Percentiles rank a stretch among this genome's conserved stretches.
Conservation (phyloP, 2,113 vertebrate species). For the Sclerurus mexicanus region DNA sequence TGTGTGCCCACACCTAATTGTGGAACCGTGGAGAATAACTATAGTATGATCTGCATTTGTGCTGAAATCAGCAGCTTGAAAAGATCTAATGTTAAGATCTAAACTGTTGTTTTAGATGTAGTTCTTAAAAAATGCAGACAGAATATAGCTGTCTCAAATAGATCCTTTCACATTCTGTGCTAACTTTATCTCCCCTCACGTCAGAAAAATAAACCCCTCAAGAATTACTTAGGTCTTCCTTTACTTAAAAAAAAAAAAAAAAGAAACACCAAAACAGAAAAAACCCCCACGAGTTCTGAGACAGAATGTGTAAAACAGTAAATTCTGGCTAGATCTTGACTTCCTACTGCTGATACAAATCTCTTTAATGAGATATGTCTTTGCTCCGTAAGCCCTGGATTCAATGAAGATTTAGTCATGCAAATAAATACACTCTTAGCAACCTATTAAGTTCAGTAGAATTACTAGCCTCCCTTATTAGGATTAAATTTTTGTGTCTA, state of each 20-base stretch:
- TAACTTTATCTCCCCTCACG: background rate
- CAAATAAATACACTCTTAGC: background rate
- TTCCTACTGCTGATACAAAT: background rate
- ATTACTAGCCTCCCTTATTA: background rate
- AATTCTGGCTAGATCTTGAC: background rate
- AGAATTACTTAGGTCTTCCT: background rate
- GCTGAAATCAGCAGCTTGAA: background rate
- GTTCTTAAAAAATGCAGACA: background rate
- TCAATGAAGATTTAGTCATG: background rate
- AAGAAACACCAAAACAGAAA: rapidly evolving
- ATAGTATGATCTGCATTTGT: background rate
- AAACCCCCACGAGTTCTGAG: background rate
- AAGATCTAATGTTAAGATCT: background rate
- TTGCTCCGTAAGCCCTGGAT: background rate
- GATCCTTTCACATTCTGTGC: background rate
- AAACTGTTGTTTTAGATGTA: background rate
- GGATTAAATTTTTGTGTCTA: background rate
- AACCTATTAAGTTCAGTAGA: background rate
- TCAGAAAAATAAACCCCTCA: background rate
- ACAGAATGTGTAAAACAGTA: background rate
- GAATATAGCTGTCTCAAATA: background rate
- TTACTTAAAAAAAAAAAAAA: background rate
- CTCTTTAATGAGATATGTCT: background rate
- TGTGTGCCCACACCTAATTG: background rate
- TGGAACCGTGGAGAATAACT: background rate